phyloP scores from a whole-genome alignment of 2,888 invertebrate species.

The Dexiosoma caninum region DNA sequence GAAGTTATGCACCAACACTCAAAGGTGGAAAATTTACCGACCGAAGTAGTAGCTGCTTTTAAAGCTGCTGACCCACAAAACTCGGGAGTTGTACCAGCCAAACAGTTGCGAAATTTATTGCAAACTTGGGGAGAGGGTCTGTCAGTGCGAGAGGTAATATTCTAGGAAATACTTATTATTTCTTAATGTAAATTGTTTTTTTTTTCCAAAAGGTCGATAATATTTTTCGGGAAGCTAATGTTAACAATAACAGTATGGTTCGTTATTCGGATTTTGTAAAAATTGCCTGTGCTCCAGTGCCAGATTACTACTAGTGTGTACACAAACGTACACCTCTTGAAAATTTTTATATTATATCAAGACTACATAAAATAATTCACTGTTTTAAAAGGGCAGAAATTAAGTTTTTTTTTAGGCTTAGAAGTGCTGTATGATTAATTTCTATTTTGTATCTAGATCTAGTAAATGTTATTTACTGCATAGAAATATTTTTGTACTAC shows the following conservation, averaged over 20 bases:
- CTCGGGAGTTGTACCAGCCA: conserved; percentile 86
- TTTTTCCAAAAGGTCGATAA: conserved; percentile 84
- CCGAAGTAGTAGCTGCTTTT: conserved; percentile 90
- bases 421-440: no score
- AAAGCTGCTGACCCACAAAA: conserved; percentile 88
- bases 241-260: conserved; percentile 86
- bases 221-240: conserved; percentile 94
- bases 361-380: neutral
- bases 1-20: conserved; percentile 97
- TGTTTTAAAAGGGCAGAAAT: neutral
- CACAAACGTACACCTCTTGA: no score
- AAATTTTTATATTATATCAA: no score
- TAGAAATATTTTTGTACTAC: no score
- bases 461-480: no score
- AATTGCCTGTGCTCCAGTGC: conserved; percentile 94
- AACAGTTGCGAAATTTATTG: conserved; percentile 90
- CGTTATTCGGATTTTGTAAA: conserved; percentile 95
- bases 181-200: no score
- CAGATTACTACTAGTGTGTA: conserved; percentile 87
- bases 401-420: no score
- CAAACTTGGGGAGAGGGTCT: conserved; percentile 95
- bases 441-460: no score
- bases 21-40: conserved; percentile 79
- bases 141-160: conserved; percentile 81
- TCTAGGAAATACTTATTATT: neutral